Conservation (phyloP, 1,140 invertebrate species). For the Dolichoris vasculosae region DNA sequence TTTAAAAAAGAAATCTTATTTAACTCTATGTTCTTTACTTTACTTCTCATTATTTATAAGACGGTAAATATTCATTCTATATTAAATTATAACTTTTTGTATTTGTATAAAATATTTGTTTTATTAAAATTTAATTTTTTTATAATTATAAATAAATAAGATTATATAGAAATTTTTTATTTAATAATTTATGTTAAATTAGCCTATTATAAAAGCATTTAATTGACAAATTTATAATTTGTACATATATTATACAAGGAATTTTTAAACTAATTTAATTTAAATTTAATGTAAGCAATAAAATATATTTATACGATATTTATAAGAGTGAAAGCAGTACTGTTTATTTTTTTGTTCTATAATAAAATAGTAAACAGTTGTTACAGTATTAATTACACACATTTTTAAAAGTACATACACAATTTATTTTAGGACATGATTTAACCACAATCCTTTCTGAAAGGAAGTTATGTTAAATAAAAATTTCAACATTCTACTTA, state of each 20-base stretch:
- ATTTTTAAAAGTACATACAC: slow-evolving; percentile 28
- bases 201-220: background rate
- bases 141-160: background rate
- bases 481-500: slow-evolving; percentile 27
- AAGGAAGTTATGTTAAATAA: slow-evolving; percentile 25
- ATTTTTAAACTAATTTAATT: too few species aligned
- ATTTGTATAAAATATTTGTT: background rate
- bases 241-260: background rate
- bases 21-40: background rate
- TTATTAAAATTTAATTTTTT: background rate
- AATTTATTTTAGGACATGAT: slow-evolving; percentile 1
- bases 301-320: background rate
- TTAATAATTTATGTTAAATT: background rate
- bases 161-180: background rate
- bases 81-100: background rate
- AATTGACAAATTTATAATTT: slow-evolving; percentile 23
- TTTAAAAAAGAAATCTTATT: background rate
- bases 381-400: background rate
- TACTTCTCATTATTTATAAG: background rate
- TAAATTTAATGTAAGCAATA: slow-evolving; percentile 11
- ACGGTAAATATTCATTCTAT: background rate
- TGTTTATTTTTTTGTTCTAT: background rate
- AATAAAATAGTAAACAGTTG: slow-evolving; percentile 13
- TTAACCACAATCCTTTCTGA: slow-evolving; percentile 13
- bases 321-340: slow-evolving; percentile 4